Evolutionary conservation across 2,113 vertebrate species (phyloP).

Genomic region (Neotragus moschatus): DNA sequence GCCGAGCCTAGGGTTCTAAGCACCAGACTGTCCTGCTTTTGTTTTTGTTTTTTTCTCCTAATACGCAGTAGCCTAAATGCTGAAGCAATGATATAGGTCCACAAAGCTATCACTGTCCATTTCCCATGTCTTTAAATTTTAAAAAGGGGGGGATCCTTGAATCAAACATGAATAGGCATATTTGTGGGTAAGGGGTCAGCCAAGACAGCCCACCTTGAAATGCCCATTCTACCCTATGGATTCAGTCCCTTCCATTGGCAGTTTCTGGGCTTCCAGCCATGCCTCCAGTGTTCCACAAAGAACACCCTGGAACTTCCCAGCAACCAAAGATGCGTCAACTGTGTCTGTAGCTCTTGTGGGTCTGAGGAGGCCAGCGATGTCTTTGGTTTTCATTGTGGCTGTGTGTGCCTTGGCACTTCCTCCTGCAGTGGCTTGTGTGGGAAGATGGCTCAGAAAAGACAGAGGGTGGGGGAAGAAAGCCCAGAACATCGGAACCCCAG

Average conservation of each 20-base stretch:
- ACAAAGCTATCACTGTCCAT: accelerated
- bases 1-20: neutral
- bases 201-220: neutral
- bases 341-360: accelerated
- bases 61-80: neutral
- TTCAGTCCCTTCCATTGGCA: no score
- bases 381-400: accelerated
- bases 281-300: neutral
- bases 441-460: neutral
- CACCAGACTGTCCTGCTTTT: neutral
- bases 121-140: neutral
- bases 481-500: neutral
- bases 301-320: neutral
- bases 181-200: neutral
- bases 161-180: neutral
- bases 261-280: neutral
- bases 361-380: no score
- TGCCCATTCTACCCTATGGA: neutral
- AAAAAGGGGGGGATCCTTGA: neutral
- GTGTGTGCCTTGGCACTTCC: neutral
- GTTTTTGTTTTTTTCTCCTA: neutral
- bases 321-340: neutral
- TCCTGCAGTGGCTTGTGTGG: no score
- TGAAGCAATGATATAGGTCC: neutral
- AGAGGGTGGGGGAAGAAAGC: neutral